phyloP scores from a whole-genome alignment of 2,113 vertebrate species.

The Petrocephalus zakoni region DNA sequence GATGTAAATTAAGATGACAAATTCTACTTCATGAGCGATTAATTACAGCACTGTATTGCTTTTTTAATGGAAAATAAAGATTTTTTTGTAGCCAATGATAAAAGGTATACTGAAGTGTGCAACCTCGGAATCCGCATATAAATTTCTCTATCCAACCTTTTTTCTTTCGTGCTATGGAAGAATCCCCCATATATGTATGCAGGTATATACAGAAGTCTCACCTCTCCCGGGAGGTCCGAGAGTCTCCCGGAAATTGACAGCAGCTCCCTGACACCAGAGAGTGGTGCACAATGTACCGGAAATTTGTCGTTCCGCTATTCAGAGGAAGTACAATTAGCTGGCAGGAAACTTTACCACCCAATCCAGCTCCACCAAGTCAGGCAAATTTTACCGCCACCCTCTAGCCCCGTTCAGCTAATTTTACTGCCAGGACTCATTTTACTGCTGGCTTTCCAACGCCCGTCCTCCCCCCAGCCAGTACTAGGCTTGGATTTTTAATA shows the following conservation, averaged over 20 bases:
- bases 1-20: neutral
- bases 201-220: neutral
- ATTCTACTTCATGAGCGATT: neutral
- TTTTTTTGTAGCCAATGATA: neutral
- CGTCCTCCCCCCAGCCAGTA: neutral
- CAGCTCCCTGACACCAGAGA: neutral
- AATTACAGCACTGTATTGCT: neutral
- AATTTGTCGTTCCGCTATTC: neutral
- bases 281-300: neutral
- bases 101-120: neutral
- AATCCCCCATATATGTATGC: neutral
- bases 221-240: neutral
- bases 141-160: neutral
- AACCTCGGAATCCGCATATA: neutral
- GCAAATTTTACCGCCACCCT: neutral
- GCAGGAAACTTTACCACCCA: neutral
- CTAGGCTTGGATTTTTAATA: neutral
- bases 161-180: neutral
- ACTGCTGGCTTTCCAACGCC: neutral
- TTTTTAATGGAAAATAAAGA: neutral
- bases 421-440: neutral
- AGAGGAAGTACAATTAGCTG: neutral
- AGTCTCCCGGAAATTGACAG: neutral
- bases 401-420: neutral
- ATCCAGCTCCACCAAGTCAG: neutral